phyloP scores from a whole-genome alignment of 2,113 vertebrate species.

The Phaethornis superciliosus region DNA sequence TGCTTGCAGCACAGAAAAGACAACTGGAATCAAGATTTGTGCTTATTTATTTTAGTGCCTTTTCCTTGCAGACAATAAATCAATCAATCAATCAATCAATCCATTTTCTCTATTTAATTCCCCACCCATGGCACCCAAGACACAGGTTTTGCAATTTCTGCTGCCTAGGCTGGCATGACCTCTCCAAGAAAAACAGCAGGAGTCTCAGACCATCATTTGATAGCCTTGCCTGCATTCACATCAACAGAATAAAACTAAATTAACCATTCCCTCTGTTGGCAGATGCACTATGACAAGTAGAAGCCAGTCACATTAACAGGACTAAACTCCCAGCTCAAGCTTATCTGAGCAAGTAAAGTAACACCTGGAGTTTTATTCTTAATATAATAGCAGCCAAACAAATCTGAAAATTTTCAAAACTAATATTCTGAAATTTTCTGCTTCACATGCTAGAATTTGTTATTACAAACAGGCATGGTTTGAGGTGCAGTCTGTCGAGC shows the following conservation, averaged over 20 bases:
- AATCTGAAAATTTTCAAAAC: conserved; percentile 27
- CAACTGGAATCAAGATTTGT: not conserved
- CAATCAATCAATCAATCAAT: no score
- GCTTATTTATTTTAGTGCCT: not conserved
- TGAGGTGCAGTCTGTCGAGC: conserved; percentile 28
- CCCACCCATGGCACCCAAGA: not conserved
- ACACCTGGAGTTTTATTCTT: not conserved
- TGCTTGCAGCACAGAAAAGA: not conserved
- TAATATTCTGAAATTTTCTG: conserved; percentile 20
- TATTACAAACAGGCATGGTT: not conserved
- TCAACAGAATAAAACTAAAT: not conserved
- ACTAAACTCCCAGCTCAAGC: not conserved
- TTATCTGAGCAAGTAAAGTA: not conserved
- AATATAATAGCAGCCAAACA: not conserved
- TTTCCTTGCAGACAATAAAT: not conserved
- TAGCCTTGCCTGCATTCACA: not conserved
- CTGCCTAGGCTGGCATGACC: not conserved
- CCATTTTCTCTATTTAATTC: not conserved
- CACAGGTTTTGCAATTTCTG: not conserved
- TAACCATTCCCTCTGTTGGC: not conserved
- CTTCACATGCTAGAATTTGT: not conserved
- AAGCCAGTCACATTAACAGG: not conserved
- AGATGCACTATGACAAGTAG: not conserved
- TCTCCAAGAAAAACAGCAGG: not conserved
- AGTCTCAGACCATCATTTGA: not conserved